These are phyloP conservation scores for Agriopis aurantiaria DNA, from an alignment of 2,888 invertebrate species.

Conservation along the genomic window DNA sequence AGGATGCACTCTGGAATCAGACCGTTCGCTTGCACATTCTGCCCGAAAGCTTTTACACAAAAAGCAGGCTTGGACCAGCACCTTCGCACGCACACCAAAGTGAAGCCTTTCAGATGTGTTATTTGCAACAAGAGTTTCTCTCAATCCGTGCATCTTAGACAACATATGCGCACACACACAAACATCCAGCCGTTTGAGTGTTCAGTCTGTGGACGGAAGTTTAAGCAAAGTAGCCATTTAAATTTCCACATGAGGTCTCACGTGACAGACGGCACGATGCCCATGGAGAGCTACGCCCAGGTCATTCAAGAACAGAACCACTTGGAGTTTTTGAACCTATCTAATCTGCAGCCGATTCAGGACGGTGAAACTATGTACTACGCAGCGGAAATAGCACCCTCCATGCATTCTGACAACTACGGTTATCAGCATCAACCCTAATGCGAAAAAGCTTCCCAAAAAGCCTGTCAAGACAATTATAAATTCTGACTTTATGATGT, in stretches of 20 bases:
- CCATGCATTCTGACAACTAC: constrained; percentile 28
- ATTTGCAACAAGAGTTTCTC: constrained; percentile 80
- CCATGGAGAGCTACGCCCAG: constrained; percentile 63
- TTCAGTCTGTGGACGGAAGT: constrained; percentile 71
- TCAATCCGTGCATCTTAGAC: constrained; percentile 79
- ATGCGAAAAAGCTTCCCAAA: no score
- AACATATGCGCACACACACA: constrained; percentile 83
- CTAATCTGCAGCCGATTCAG: constrained; percentile 72
- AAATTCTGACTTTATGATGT: no score
- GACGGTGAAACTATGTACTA: constrained; percentile 77
- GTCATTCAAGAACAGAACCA: constrained; percentile 57
- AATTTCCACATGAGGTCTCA: constrained; percentile 82
- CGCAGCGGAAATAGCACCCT: constrained; percentile 67
- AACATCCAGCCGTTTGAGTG: constrained; percentile 83
- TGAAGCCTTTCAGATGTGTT: constrained; percentile 80
- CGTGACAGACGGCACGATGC: constrained; percentile 58
- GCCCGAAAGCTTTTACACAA: constrained; percentile 80
- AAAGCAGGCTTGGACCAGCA: constrained; percentile 82
- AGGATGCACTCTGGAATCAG: constrained; percentile 79
- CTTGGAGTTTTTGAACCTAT: constrained; percentile 69
- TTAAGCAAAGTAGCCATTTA: constrained; percentile 81
- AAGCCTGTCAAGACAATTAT: background rate
- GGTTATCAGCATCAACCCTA: constrained; percentile 20
- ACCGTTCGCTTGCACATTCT: constrained; percentile 77
- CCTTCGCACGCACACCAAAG: constrained; percentile 79